Conservation (phyloP, 2,113 vertebrate species). For the Egretta garzetta region DNA sequence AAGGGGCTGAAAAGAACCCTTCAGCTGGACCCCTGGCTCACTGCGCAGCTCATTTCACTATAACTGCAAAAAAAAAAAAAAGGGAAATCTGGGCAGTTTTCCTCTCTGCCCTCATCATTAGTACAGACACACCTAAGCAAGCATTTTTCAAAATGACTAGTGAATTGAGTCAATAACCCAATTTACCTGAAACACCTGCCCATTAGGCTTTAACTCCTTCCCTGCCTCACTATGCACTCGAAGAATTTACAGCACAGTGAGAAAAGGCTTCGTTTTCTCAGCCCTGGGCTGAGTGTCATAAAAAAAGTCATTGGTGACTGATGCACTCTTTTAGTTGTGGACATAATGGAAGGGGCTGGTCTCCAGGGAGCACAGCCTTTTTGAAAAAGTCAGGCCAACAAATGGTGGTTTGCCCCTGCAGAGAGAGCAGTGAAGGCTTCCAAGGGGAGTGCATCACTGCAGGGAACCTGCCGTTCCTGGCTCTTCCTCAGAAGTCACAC, state of each 20-base stretch:
- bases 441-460: background rate
- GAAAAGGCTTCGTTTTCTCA: background rate
- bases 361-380: background rate
- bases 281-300: background rate
- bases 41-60: background rate
- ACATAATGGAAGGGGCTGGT: background rate
- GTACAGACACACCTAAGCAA: background rate
- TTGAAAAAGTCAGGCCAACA: background rate
- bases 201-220: background rate
- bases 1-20: background rate
- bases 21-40: background rate
- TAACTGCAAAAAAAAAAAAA: background rate
- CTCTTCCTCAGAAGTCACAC: background rate
- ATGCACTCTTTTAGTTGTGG: background rate
- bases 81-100: background rate
- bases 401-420: background rate
- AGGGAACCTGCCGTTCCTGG: background rate
- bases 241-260: background rate
- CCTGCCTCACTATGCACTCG: background rate
- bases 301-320: background rate
- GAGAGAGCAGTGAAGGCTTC: background rate
- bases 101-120: background rate
- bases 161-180: background rate
- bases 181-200: background rate
- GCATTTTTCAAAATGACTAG: background rate